Percentiles rank a stretch among this genome's conserved stretches.
These are phyloP conservation scores for Dermochelys coriacea DNA, from an alignment of 2,797 vertebrate genomes.

Conservation along the genomic window DNA sequence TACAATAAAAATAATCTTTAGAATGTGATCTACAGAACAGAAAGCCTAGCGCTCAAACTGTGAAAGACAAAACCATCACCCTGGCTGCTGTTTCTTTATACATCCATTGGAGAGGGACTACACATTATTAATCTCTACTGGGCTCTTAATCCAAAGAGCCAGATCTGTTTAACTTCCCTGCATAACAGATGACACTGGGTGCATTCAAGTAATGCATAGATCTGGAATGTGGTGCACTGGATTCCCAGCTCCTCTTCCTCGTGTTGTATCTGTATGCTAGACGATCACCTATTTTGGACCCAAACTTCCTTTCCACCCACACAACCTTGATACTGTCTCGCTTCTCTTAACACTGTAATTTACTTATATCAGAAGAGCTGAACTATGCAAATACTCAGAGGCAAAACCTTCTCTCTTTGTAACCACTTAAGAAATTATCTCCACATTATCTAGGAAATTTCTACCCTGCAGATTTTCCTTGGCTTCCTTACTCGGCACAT, in stretches of 20 bases:
- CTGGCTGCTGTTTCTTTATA: slow-evolving; percentile 20
- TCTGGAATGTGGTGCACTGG: neutral
- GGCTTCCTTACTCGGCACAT: slow-evolving; percentile 26
- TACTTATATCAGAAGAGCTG: slow-evolving; percentile 34
- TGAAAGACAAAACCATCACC: slow-evolving; percentile 22
- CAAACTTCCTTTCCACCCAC: slow-evolving; percentile 71
- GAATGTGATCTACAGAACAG: neutral
- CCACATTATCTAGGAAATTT: slow-evolving; percentile 47
- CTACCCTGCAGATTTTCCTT: slow-evolving; percentile 42
- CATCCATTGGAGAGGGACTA: neutral
- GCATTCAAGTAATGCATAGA: neutral
- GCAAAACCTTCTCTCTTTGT: slow-evolving; percentile 17
- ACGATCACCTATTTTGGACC: slow-evolving; percentile 5
- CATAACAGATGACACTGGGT: neutral
- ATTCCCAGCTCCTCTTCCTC: neutral
- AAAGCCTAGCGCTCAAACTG: neutral
- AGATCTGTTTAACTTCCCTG: neutral
- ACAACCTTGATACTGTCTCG: neutral
- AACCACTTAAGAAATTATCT: slow-evolving; percentile 61
- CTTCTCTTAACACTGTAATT: slow-evolving; percentile 47
- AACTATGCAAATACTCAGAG: neutral
- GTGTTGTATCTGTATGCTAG: neutral
- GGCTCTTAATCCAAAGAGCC: neutral
- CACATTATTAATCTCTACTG: neutral
- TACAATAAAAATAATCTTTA: neutral